A percentile compares a stretch with the other conserved stretches of the same genome.
These are phyloP conservation scores for Petrocephalus schoutedeni DNA, from an alignment of 2,797 vertebrate species.

Conservation along the genomic window DNA sequence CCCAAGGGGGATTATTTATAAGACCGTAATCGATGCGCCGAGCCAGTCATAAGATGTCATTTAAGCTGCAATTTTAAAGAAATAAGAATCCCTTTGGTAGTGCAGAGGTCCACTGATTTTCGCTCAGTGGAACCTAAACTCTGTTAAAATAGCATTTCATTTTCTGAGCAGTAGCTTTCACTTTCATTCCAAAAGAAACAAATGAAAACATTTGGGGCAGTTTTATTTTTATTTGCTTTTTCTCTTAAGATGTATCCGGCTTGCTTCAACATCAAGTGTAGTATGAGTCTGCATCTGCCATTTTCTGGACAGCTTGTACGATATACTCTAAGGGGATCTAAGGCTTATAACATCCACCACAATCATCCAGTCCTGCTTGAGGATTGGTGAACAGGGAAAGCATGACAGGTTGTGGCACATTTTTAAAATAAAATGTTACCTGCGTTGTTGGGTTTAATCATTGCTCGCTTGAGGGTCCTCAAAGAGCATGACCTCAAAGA, in stretches of 20 bases:
- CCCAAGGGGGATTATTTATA: background rate
- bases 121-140: background rate
- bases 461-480: background rate
- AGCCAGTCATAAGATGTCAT: background rate
- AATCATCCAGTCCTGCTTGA: background rate
- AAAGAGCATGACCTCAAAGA: background rate
- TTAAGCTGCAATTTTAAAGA: background rate
- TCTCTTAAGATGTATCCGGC: background rate
- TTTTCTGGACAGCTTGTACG: background rate
- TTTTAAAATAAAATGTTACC: background rate
- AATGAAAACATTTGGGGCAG: background rate
- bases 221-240: background rate
- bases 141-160: background rate
- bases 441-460: background rate
- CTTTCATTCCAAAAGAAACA: background rate
- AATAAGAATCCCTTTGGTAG: background rate
- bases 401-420: background rate
- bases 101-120: background rate
- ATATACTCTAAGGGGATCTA: background rate
- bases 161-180: background rate
- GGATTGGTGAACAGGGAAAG: background rate
- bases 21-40: background rate
- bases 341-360: background rate
- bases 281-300: background rate
- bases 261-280: background rate